A percentile compares a stretch with the other conserved stretches of the same genome.
Evolutionary conservation across 2,888 invertebrate genomes (phyloP).

Genomic region (Athetis lepigone): DNA sequence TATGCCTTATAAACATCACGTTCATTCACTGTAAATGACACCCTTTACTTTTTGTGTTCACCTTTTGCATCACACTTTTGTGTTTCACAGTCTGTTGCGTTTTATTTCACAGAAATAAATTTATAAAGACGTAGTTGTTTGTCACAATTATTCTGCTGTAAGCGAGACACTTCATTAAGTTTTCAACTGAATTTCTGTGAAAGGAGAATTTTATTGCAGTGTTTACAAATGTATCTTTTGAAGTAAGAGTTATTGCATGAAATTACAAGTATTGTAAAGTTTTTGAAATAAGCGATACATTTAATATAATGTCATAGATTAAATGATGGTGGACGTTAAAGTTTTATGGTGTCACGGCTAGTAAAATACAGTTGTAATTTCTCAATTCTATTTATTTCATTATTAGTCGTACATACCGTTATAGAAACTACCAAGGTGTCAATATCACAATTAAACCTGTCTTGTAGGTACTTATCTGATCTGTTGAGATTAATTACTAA

Average conservation of each 20-base stretch:
- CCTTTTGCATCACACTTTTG: conserved; percentile 15
- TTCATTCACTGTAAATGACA: too few species aligned
- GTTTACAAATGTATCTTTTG: conserved; percentile 45
- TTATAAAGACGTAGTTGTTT: conserved; percentile 49
- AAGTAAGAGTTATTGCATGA: conserved; percentile 33
- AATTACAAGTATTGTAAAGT: conserved; percentile 8
- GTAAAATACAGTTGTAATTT: not conserved
- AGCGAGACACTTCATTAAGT: conserved; percentile 52
- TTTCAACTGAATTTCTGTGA: conserved; percentile 49
- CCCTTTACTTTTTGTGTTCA: conserved; percentile 12
- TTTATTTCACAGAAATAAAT: conserved; percentile 48
- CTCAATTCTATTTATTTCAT: not conserved
- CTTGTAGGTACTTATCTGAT: not conserved
- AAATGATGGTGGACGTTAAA: not conserved
- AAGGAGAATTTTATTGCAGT: conserved; percentile 47
- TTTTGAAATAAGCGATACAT: conserved; percentile 1
- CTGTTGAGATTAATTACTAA: not conserved
- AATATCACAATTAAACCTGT: not conserved
- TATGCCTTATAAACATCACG: too few species aligned
- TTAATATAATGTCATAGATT: not conserved
- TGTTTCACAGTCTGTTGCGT: conserved; percentile 35
- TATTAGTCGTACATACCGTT: not conserved
- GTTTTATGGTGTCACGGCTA: not conserved
- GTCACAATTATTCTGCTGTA: conserved; percentile 52
- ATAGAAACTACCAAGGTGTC: not conserved